Percentiles rank a stretch among this genome's conserved stretches.
Conservation (phyloP, 1,140 invertebrate species). For the Apis laboriosa region DNA sequence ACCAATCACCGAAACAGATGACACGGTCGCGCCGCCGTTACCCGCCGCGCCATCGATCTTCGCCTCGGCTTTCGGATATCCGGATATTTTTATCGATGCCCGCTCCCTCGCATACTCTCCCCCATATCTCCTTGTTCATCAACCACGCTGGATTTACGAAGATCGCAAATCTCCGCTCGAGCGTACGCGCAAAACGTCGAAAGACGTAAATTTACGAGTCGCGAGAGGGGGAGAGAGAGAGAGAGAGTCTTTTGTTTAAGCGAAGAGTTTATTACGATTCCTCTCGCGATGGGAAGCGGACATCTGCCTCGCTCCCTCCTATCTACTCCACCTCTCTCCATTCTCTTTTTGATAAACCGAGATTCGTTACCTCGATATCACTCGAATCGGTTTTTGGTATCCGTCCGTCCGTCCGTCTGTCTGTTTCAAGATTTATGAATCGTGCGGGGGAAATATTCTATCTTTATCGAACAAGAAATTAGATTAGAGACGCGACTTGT, state of each 20-base stretch:
- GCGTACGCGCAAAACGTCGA: background rate
- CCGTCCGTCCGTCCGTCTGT: no score
- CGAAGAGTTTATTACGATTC: slow-evolving; percentile 13
- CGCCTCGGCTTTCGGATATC: slow-evolving; percentile 17
- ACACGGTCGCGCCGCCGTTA: slow-evolving; percentile 8
- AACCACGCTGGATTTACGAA: slow-evolving; percentile 20
- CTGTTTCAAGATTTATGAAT: background rate
- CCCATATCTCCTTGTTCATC: background rate
- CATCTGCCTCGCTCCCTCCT: background rate
- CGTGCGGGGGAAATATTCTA: no score
- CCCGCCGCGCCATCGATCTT: slow-evolving; percentile 17
- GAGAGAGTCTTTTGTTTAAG: no score
- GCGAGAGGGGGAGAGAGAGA: no score
- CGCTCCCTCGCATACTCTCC: background rate
- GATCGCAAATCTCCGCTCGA: slow-evolving; percentile 15
- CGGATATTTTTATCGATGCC: slow-evolving; percentile 25
- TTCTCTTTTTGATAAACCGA: slow-evolving; percentile 5
- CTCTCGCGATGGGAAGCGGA: slow-evolving; percentile 1
- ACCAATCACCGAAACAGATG: slow-evolving; percentile 33
- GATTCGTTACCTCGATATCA: background rate
- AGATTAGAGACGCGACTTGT: background rate
- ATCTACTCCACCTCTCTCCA: background rate
- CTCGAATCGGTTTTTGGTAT: no score
- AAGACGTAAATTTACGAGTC: slow-evolving; percentile 14
- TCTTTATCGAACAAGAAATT: no score